Evolutionary conservation across 2,888 invertebrate species (phyloP).

Genomic region (Elegia similella): DNA sequence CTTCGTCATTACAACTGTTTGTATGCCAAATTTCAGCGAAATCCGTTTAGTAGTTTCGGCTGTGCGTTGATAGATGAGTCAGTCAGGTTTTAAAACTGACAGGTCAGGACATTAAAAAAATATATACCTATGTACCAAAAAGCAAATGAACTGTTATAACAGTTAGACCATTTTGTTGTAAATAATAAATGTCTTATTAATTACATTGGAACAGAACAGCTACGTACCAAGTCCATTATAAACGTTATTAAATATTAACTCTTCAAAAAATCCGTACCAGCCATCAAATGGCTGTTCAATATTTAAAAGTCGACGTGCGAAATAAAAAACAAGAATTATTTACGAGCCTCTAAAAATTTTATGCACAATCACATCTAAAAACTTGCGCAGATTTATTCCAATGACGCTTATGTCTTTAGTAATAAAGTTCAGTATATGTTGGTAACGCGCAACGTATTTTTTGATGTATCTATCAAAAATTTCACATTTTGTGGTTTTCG

Average conservation of each 20-base stretch:
- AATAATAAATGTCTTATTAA: no score
- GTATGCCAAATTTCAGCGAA: no score
- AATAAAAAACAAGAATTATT: slow-evolving; percentile 48
- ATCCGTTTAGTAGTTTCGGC: no score
- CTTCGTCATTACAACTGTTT: no score
- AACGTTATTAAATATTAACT: slow-evolving; percentile 22
- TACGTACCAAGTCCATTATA: slow-evolving; percentile 12
- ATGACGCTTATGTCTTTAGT: background rate
- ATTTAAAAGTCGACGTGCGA: slow-evolving; percentile 31
- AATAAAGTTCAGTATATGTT: slow-evolving; percentile 1
- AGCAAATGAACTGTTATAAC: no score
- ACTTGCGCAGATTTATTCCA: background rate
- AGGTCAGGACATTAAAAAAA: no score
- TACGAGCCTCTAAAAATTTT: slow-evolving; percentile 52
- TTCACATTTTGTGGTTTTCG: slow-evolving; percentile 9
- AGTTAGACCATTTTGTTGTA: no score
- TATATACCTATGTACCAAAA: no score
- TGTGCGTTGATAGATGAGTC: no score
- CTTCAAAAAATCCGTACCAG: background rate
- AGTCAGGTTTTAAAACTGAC: no score
- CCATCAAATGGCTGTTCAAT: slow-evolving; percentile 28
- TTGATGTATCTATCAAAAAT: slow-evolving; percentile 1
- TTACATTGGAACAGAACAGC: background rate
- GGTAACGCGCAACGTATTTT: background rate
- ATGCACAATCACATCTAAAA: slow-evolving; percentile 26